Evolutionary conservation across 1,140 invertebrate genomes (phyloP).

Genomic region (Diorhabda elongata): DNA sequence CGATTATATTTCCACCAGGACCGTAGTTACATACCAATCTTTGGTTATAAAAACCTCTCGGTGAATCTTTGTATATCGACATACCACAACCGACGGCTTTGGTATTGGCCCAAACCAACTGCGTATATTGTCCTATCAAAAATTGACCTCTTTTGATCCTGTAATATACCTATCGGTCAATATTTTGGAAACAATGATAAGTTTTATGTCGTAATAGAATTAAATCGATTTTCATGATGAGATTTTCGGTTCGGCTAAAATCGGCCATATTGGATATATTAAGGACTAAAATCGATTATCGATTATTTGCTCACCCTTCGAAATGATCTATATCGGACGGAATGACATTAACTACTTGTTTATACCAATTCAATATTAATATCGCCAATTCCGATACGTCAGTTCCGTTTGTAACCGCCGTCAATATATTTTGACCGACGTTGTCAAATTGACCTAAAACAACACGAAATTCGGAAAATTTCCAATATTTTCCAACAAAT

Average conservation of each 20-base stretch:
- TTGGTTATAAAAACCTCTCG: constrained; percentile 33
- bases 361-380: constrained; percentile 28
- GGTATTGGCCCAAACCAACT: constrained; percentile 55
- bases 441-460: constrained; percentile 22
- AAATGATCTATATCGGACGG: constrained; percentile 25
- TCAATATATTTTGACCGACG: constrained; percentile 27
- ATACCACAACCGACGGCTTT: constrained; percentile 53
- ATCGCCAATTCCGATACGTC: constrained; percentile 23
- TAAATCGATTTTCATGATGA: too few relatives aligned
- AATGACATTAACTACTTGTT: constrained; percentile 24
- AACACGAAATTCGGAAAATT: background rate
- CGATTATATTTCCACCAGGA: constrained; percentile 45
- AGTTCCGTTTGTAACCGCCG: constrained; percentile 10
- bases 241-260: too few relatives aligned
- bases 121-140: constrained; percentile 51
- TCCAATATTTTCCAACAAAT: background rate
- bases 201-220: too few relatives aligned
- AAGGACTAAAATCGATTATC: too few relatives aligned
- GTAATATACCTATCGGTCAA: background rate
- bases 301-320: constrained; percentile 19
- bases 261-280: too few relatives aligned
- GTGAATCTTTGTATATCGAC: constrained; percentile 47
- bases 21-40: constrained; percentile 51
- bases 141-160: constrained; percentile 25
- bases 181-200: too few relatives aligned